phyloP scores from a whole-genome alignment of 2,888 invertebrate species.

The Mamestra brassicae region DNA sequence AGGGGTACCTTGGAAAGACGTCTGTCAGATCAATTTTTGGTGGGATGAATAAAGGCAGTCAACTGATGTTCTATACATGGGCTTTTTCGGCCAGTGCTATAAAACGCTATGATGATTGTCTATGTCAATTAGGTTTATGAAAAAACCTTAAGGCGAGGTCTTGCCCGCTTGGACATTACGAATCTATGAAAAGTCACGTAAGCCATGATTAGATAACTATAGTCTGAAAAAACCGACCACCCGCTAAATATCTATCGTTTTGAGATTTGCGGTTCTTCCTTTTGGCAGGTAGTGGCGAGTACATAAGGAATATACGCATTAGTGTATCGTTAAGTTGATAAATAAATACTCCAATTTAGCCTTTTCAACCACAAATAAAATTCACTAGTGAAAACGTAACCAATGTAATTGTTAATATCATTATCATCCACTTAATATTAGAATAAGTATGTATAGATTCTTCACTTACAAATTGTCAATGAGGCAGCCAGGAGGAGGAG shows the following conservation, averaged over 20 bases:
- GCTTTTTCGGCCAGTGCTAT: background rate
- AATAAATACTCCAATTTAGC: constrained; percentile 25
- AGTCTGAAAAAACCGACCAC: constrained; percentile 13
- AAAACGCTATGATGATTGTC: background rate
- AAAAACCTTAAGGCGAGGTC: background rate
- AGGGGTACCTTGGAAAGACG: no score
- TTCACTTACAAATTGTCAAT: background rate
- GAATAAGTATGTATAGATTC: background rate
- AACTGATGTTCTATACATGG: background rate
- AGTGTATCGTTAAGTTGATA: constrained; percentile 30
- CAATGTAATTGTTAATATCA: background rate
- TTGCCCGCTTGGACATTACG: background rate
- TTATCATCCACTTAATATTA: constrained; percentile 2
- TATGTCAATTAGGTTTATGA: background rate
- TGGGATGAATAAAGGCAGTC: background rate
- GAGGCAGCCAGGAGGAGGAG: no score
- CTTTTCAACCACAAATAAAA: constrained; percentile 2
- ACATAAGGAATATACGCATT: constrained; percentile 22
- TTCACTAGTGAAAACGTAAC: background rate
- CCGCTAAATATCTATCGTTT: constrained; percentile 16
- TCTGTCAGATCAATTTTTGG: background rate
- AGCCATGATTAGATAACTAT: background rate
- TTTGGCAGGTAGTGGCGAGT: constrained; percentile 14
- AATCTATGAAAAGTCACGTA: constrained; percentile 5
- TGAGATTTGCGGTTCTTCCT: constrained; percentile 4